Evolutionary conservation across 1,140 invertebrate species (phyloP).

Genomic region (Drosophila pectinifera): DNA sequence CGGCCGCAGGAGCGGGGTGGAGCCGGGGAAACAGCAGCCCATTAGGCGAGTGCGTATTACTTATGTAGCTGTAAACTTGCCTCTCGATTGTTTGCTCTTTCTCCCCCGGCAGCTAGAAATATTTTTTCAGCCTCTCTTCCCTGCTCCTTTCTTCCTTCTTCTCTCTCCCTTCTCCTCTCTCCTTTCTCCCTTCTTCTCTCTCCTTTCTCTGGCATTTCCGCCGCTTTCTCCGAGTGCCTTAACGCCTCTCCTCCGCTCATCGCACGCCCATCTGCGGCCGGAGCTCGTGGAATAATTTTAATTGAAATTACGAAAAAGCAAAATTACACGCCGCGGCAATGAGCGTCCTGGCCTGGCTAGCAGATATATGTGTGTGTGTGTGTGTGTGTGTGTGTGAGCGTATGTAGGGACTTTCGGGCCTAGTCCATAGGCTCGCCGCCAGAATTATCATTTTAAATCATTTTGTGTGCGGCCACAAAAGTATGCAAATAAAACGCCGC

Average conservation of each 20-base stretch:
- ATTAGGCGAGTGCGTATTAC: slow-evolving; percentile 78
- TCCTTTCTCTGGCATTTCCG: no score
- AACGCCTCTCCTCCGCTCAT: no score
- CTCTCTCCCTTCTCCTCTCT: neutral
- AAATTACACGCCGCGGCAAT: slow-evolving; percentile 57
- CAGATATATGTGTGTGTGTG: slow-evolving; percentile 10
- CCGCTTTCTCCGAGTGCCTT: neutral
- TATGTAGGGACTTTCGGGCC: slow-evolving; percentile 3
- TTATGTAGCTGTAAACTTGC: slow-evolving; percentile 76
- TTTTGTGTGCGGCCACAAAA: slow-evolving; percentile 71
- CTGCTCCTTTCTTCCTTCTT: no score
- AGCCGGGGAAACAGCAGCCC: slow-evolving; percentile 61
- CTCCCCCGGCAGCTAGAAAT: slow-evolving; percentile 31
- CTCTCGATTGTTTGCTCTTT: slow-evolving; percentile 66
- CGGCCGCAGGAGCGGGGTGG: slow-evolving; percentile 17
- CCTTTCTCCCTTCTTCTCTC: neutral
- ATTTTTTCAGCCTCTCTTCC: slow-evolving; percentile 31
- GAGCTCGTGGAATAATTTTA: slow-evolving; percentile 76
- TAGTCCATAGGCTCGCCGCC: slow-evolving; percentile 19
- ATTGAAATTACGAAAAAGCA: slow-evolving; percentile 76
- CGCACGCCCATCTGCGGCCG: slow-evolving; percentile 25
- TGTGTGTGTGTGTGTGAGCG: slow-evolving; percentile 8
- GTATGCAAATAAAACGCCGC: slow-evolving; percentile 76
- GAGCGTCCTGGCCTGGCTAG: neutral
- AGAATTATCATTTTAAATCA: slow-evolving; percentile 80